Evolutionary conservation across 2,797 vertebrate species (phyloP).

Genomic region (Ctenosaura bakeri): DNA sequence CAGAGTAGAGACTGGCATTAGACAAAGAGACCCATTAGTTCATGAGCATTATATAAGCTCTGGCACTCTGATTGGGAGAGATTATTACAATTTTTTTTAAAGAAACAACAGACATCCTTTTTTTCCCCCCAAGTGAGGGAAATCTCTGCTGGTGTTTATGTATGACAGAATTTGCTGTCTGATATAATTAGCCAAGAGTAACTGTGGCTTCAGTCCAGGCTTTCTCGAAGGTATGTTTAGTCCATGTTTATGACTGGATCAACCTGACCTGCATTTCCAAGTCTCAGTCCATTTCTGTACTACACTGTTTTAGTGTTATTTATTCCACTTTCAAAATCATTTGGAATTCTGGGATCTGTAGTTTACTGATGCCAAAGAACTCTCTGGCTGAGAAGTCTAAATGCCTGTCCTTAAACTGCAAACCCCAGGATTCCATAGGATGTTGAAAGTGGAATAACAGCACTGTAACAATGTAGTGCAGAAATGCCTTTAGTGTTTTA

Average conservation of each 20-base stretch:
- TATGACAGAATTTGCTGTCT: background rate
- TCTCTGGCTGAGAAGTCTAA: too few species aligned
- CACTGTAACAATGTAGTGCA: too few species aligned
- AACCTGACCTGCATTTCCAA: background rate
- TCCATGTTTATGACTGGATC: background rate
- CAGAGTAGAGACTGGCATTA: background rate
- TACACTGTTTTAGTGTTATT: too few species aligned
- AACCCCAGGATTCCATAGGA: too few species aligned
- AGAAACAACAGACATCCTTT: background rate
- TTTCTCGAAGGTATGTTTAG: background rate
- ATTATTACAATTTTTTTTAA: background rate
- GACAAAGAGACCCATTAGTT: background rate
- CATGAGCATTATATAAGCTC: background rate
- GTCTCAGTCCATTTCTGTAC: too few species aligned
- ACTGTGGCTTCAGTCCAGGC: background rate
- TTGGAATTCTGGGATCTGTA: too few species aligned
- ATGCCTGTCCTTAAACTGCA: too few species aligned
- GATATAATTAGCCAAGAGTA: background rate
- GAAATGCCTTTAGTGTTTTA: too few species aligned
- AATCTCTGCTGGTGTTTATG: background rate
- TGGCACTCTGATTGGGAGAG: background rate
- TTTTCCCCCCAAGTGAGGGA: too few species aligned
- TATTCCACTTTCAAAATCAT: too few species aligned
- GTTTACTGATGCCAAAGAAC: too few species aligned
- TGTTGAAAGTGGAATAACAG: too few species aligned